Percentiles rank a stretch among this genome's conserved stretches.
Conservation (phyloP, 2,113 vertebrate genomes). For the Gasterosteus nipponicus region DNA sequence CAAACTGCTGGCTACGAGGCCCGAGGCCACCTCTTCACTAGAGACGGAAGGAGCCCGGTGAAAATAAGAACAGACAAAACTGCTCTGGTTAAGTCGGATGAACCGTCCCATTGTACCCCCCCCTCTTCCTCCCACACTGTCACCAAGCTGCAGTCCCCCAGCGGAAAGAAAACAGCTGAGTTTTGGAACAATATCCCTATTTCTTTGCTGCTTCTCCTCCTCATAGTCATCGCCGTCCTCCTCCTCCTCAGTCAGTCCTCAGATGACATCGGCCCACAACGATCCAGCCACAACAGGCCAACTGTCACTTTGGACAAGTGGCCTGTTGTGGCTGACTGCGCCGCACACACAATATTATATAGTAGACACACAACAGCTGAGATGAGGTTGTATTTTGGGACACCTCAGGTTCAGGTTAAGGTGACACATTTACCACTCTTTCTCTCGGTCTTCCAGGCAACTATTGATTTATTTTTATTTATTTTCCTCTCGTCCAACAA, state of each 20-base stretch:
- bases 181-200: slow-evolving; percentile 64
- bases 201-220: slow-evolving; percentile 45
- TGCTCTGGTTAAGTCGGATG: slow-evolving; percentile 44
- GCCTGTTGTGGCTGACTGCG: not conserved
- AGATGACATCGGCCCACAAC: slow-evolving; percentile 44
- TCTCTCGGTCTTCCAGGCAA: not conserved
- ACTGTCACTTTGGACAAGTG: not conserved
- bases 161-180: slow-evolving; percentile 59
- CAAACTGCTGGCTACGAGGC: slow-evolving; percentile 45
- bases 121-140: slow-evolving; percentile 44
- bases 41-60: slow-evolving; percentile 47
- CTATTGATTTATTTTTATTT: not conserved
- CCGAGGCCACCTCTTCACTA: slow-evolving; percentile 37
- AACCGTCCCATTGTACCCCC: slow-evolving; percentile 60
- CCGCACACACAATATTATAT: not conserved
- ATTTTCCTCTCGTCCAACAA: not conserved
- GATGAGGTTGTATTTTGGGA: not conserved
- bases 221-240: slow-evolving; percentile 46
- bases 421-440: not conserved
- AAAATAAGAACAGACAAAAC: slow-evolving; percentile 37
- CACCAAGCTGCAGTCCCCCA: slow-evolving; percentile 55
- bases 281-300: not conserved
- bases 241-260: slow-evolving; percentile 58
- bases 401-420: not conserved
- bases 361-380: not conserved